Evolutionary conservation across 2,797 vertebrate species (phyloP).

Genomic region (Crocidura indochinensis): DNA sequence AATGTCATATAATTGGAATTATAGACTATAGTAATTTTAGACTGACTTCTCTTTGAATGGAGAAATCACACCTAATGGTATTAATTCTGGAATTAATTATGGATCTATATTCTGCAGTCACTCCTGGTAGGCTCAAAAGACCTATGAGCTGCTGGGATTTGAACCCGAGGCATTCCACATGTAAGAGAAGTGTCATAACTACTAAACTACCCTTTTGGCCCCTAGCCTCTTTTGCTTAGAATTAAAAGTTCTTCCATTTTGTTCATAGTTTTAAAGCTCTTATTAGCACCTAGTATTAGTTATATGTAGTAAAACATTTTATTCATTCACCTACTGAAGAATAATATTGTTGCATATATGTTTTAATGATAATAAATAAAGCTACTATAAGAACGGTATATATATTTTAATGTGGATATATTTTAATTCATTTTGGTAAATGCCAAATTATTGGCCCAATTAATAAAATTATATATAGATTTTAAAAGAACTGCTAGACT

Average conservation of each 20-base stretch:
- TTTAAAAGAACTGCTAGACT: not conserved
- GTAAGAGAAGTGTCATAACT: no score
- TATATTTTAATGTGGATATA: not conserved
- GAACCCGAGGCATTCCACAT: no score
- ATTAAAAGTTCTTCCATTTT: not conserved
- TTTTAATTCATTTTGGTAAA: not conserved
- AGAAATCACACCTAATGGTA: no score
- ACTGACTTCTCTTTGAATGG: not conserved
- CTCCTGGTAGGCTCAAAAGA: no score
- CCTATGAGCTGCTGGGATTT: no score
- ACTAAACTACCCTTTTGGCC: no score
- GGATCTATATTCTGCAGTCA: no score
- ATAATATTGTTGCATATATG: not conserved
- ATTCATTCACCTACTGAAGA: not conserved
- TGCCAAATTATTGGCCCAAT: not conserved
- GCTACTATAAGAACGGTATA: not conserved
- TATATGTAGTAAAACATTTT: not conserved
- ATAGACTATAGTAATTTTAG: not conserved
- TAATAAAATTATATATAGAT: not conserved
- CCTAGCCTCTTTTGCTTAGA: not conserved
- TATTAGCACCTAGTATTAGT: not conserved
- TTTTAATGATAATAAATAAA: not conserved
- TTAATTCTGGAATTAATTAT: no score
- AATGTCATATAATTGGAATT: not conserved
- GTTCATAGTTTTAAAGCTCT: not conserved